Base-by-base conservation (phyloP, 2,888 invertebrate genomes). In the Limulus polyphemus region DNA sequence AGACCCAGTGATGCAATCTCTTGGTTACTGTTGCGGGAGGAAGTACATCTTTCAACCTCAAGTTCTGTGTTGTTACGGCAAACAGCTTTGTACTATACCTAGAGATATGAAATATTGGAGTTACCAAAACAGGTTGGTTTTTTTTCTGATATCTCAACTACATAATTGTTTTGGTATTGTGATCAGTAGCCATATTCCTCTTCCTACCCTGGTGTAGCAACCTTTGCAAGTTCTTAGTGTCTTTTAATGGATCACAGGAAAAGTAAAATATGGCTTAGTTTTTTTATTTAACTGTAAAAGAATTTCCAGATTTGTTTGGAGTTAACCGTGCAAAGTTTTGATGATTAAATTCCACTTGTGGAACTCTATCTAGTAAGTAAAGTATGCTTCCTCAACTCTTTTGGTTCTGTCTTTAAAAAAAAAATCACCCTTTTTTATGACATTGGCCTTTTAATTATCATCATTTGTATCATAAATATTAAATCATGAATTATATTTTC, bases 21-120 rank as follows among this genome's bases (percentile, higher is more conserved):
- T 99, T 72, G 99, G 99, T 55, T 99, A 97, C 77, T 99, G 99
- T 77, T 99, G 99, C 77, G 98, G 98, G 14, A 83, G 93, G 69
- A 97, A 98, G 77, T 94, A 94, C 78, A 93, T 97, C 0, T 99
- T 97, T 79, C 95, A 97, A 78, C 98, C 99, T 47, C 95, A 99
- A 80, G 94, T 98, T 69, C 81, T 99, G 49, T 98, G 98, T 79
- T 99, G 99, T 77, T 99, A 90, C 76, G 99, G 99, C 65, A 95
- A 97, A 77, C 93, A 97, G 76, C 82, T 98, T 62, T 97, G 95
- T 77, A 97, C 97, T 58, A 99, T 99, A 77, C 91, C 97, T 12
- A 81, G 97, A 70, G 99, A 99, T 79, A 94, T 95, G 62, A 92
- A 93, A 78, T 99, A 99, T 81, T 97, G 88, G 80, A 92, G 90